Conservation (phyloP, 2,888 invertebrate genomes). For the Aphodius sticticus region DNA sequence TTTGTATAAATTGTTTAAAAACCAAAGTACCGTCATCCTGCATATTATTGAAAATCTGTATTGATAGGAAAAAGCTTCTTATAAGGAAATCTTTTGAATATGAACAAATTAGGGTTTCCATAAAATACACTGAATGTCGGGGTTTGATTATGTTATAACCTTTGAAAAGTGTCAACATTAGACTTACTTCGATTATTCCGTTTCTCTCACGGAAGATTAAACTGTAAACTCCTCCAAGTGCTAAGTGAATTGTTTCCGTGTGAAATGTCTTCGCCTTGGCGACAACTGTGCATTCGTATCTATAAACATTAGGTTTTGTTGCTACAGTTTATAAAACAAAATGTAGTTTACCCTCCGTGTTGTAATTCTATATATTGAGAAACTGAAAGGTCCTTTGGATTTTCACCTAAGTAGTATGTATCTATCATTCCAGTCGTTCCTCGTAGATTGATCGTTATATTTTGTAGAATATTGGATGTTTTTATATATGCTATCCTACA, state of each 20-base stretch:
- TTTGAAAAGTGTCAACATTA: background rate
- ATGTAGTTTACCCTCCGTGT: conserved; percentile 63
- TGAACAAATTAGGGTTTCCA: too few species aligned
- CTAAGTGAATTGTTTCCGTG: conserved; percentile 49
- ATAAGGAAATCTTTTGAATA: too few species aligned
- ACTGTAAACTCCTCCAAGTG: conserved; percentile 66
- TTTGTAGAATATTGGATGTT: conserved; percentile 49
- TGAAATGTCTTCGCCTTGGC: conserved; percentile 45
- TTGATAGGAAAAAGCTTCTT: too few species aligned
- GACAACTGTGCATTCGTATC: conserved; percentile 51
- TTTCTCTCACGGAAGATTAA: conserved; percentile 60
- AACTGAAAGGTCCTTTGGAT: conserved; percentile 63
- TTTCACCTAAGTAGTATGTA: conserved; percentile 64
- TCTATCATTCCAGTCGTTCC: conserved; percentile 59
- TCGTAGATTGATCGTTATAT: conserved; percentile 55
- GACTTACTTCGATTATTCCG: conserved; percentile 57
- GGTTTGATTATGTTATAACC: too few species aligned
- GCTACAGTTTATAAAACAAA: conserved; percentile 4
- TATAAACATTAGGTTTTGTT: conserved; percentile 40
- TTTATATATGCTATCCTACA: conserved; percentile 57
- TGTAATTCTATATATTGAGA: conserved; percentile 69
- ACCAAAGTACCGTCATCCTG: too few species aligned
- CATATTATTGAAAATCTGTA: too few species aligned
- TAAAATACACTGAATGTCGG: too few species aligned
- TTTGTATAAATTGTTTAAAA: too few species aligned